phyloP scores from a whole-genome alignment of 2,113 vertebrate genomes.

The Nycticebus coucang region DNA sequence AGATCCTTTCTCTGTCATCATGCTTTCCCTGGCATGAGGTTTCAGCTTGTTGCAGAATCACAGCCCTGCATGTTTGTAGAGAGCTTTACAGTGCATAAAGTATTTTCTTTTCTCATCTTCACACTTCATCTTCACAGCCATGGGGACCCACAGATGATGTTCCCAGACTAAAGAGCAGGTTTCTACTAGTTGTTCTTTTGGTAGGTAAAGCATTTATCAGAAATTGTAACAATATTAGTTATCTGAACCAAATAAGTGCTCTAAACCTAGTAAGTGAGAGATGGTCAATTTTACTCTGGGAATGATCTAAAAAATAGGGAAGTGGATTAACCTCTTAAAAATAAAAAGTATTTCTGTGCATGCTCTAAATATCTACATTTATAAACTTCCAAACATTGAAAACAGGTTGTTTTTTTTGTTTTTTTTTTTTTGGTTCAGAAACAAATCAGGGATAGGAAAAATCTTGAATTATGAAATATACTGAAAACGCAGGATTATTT shows the following conservation, averaged over 20 bases:
- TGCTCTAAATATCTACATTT: background rate
- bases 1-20: background rate
- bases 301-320: background rate
- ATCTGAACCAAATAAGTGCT: background rate
- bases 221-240: background rate
- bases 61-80: background rate
- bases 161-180: background rate
- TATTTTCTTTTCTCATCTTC: background rate
- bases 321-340: background rate
- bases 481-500: slow-evolving; percentile 4
- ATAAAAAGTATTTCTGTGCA: background rate
- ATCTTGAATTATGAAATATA: background rate
- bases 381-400: background rate
- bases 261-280: background rate
- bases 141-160: background rate
- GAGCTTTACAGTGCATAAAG: background rate
- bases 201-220: background rate
- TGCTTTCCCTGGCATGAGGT: background rate
- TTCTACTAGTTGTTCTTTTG: background rate
- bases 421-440: background rate
- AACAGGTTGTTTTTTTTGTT: background rate
- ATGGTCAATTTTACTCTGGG: background rate
- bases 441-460: background rate
- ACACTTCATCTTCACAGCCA: background rate
- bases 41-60: background rate